Percentiles rank a stretch among this genome's conserved stretches.
phyloP scores from a whole-genome alignment of 2,888 invertebrate species.

The Blastobasis adustella region DNA sequence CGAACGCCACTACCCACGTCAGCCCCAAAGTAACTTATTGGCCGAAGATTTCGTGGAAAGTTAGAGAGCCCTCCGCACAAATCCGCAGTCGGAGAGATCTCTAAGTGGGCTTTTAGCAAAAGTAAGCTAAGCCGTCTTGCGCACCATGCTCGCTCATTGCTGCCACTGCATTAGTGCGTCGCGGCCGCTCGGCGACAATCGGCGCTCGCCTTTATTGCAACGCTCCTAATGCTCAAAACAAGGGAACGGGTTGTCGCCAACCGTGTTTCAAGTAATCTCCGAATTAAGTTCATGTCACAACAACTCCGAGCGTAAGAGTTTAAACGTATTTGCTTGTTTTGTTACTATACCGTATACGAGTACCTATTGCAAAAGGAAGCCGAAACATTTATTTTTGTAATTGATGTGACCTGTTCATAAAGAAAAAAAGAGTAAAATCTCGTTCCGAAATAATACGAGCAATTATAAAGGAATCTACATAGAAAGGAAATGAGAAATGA shows the following conservation, averaged over 20 bases:
- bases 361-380: no score
- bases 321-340: no score
- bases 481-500: slow-evolving; percentile 1
- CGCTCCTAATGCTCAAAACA: neutral
- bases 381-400: no score
- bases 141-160: slow-evolving; percentile 64
- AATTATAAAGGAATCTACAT: neutral
- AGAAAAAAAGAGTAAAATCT: neutral
- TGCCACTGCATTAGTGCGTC: slow-evolving; percentile 46
- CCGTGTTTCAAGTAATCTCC: no score
- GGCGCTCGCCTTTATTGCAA: neutral
- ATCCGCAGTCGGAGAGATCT: slow-evolving; percentile 65
- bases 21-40: slow-evolving; percentile 56
- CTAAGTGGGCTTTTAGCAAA: slow-evolving; percentile 72
- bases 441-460: neutral
- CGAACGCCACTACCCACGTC: slow-evolving; percentile 27
- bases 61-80: slow-evolving; percentile 58
- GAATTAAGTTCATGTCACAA: no score
- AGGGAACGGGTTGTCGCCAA: no score
- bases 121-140: slow-evolving; percentile 68
- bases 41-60: slow-evolving; percentile 52
- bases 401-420: no score
- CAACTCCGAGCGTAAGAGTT: no score
- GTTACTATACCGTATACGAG: no score
- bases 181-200: neutral